Evolutionary conservation across 2,888 invertebrate species (phyloP), one percentile per base, ranked within the genome.

Genomic region (Melitaea athalia): DNA sequence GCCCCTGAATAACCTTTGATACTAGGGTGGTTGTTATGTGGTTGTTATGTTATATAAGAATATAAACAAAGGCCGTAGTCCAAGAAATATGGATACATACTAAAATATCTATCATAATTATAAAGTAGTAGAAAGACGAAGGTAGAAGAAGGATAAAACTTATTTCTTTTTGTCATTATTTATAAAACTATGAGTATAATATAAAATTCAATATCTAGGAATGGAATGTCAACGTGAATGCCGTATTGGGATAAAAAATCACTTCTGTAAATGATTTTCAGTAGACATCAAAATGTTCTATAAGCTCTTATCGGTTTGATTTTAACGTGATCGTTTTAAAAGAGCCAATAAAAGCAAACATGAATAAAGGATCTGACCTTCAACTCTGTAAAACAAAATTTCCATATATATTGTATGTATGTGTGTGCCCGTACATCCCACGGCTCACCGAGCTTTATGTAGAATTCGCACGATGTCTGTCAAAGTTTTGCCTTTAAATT

Each of bases 401-500:
- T 11, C 31, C 47, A 49, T 49, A 49, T n/a, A 49, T 6, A n/a
- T 14, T 45, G 11, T 49, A 49, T 49, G 31, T 31, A 53, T 14
- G 31, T 53, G 53, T 5, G 12, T 5, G 53, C 5, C 38, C 8
- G 38, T 53, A 31, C 14, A 53, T 11, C 12, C 53, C 14, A 31
- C 31, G 6, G 31, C 31, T 53, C 12, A 31, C 31, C 53, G 14
- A 33, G 31, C 53, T 31, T 31, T 24, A 12, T 53, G 31, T 33
- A 14, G 31, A 53, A 31, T 14, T 53, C 31, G 14, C 53, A 31
- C 53, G 17, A 31, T 53, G 31, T 31, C 31, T 53, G 24, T 53
- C 31, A 53, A 53, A 53, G 53, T 53, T 53, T 53, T 53, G 31
- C 14, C 53, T 53, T 53, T 53, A 53, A 24, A 53, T 33, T 53